Evolutionary conservation across 2,797 vertebrate species (phyloP), one percentile per base, ranked within the genome.

Genomic region (Acestrorhynchus altus): DNA sequence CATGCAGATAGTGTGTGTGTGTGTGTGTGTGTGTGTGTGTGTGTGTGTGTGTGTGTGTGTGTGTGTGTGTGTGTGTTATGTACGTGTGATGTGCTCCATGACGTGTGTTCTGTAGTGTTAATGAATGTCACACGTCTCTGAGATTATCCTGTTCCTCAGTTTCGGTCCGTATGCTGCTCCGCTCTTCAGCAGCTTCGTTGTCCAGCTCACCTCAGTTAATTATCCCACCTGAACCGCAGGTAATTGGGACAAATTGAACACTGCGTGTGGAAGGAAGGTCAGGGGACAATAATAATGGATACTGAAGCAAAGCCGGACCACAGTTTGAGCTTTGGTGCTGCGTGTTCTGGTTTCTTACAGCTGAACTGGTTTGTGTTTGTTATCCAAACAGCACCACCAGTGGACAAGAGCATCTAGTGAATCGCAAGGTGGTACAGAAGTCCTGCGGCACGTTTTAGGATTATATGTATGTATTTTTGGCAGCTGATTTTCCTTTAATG

Each of bases 61-160:
- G 59, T 61, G 59, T 61, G 59, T 61, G 59, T n/a, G 59, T 39
- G 59, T 39, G 59, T n/a, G 15, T 9, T 1, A 57, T 15, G 7
- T 15, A 10, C 59, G 59, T n/a, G 15, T 9, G 9, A 57, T 15
- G 7, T 15, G 18, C 59, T 35, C 59, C 6, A 13, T 39, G 31
- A 40, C 18, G 59, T 20, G 4, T 61, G 28, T 31, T 15, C 67
- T 70, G 76, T 59, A 61, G 46, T 71, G 63, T 78, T 64, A 81
- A 82, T 74, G 86, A 90, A 90, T 89, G 87, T 87, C 87, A 87
- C 90, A 84, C 80, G 15, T 88, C 72, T 87, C 69, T 86, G 74
- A 87, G 65, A 70, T 70, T 70, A 77, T 51, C 44, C 35, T 28
- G 44, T 69, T 70, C 75, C 56, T 59, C 54, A 44, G 59, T 65